A percentile compares a stretch with the other conserved stretches of the same genome.
Evolutionary conservation across 2,797 vertebrate species (phyloP).

Genomic region (Danio tinwini): DNA sequence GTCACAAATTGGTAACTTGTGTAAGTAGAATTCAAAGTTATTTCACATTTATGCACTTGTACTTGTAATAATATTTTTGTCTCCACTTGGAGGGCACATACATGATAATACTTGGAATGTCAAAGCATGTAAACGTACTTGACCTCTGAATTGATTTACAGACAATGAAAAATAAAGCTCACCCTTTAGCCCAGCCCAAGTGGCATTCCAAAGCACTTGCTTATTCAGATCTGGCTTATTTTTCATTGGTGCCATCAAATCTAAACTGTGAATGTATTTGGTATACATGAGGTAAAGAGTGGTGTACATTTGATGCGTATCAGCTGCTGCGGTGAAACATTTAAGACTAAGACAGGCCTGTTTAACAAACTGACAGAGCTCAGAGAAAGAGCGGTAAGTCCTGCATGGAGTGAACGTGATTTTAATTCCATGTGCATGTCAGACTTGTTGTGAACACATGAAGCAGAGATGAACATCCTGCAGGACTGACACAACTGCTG

Average conservation of each 20-base stretch:
- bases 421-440: background rate
- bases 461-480: conserved; percentile 31
- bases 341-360: conserved; percentile 49
- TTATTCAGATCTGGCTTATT: conserved; percentile 29
- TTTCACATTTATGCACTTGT: no score
- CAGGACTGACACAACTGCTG: conserved; percentile 1
- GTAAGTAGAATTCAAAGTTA: no score
- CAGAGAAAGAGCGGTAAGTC: conserved; percentile 57
- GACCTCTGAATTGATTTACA: conserved; percentile 8
- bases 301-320: conserved; percentile 26
- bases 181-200: background rate
- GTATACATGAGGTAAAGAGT: conserved; percentile 15
- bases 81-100: background rate
- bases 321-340: background rate
- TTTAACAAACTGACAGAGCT: conserved; percentile 47
- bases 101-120: background rate
- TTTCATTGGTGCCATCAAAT: conserved; percentile 34
- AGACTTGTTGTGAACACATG: background rate
- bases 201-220: background rate
- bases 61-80: no score
- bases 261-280: conserved; percentile 33
- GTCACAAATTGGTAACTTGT: no score
- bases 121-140: conserved; percentile 12
- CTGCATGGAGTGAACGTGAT: conserved; percentile 39
- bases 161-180: conserved; percentile 42